Evolutionary conservation across 2,797 vertebrate species (phyloP).

Genomic region (Enteromius afrohamiltoni): DNA sequence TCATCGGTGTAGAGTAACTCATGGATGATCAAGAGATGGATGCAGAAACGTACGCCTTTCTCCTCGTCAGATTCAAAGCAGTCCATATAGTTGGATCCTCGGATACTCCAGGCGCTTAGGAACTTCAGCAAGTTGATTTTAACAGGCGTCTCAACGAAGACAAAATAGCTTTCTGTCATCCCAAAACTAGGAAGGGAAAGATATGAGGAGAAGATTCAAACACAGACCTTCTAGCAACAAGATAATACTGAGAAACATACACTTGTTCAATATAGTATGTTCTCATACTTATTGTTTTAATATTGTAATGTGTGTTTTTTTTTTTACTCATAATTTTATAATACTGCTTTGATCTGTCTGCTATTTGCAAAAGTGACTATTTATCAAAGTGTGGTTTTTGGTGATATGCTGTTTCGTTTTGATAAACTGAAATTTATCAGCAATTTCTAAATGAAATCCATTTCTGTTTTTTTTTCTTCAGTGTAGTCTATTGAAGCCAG

Average conservation of each 20-base stretch:
- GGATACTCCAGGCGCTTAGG: conserved; percentile 94
- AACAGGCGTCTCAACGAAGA: conserved; percentile 96
- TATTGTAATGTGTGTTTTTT: neutral
- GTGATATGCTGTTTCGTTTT: too few relatives aligned
- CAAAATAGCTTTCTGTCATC: conserved; percentile 91
- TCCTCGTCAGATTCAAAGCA: conserved; percentile 96
- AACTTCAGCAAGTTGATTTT: conserved; percentile 98
- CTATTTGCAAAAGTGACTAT: neutral
- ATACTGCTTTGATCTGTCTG: neutral
- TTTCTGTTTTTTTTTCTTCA: neutral
- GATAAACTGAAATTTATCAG: too few relatives aligned
- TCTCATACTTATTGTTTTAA: neutral
- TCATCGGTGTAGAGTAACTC: too few relatives aligned
- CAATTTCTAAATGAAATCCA: neutral
- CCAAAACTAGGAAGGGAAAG: conserved; percentile 84
- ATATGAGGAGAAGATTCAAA: neutral
- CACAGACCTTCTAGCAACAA: neutral
- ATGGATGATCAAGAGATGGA: neutral
- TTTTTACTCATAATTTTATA: neutral
- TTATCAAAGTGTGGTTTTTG: neutral
- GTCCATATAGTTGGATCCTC: conserved; percentile 98
- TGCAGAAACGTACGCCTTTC: conserved; percentile 77
- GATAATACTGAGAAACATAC: neutral
- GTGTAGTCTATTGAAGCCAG: too few relatives aligned
- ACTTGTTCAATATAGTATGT: neutral